Conservation (phyloP, 2,797 vertebrate species). For the Ceryle rudis region DNA sequence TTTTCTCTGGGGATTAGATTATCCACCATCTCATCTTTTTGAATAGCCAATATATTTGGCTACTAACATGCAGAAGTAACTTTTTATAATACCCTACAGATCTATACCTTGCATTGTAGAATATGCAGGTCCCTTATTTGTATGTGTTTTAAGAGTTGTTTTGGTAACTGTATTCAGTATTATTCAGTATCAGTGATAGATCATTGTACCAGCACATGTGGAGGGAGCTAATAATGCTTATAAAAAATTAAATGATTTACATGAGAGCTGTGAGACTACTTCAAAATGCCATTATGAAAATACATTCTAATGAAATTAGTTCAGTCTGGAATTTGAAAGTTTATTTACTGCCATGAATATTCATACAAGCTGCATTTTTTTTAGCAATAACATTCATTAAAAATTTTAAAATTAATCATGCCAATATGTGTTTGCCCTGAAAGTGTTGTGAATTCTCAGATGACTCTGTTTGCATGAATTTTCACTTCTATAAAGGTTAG, state of each 20-base stretch:
- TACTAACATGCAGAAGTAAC: background rate
- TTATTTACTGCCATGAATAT: constrained; percentile 59
- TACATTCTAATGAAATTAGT: constrained; percentile 41
- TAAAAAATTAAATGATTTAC: constrained; percentile 26
- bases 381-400: constrained; percentile 34
- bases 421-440: constrained; percentile 46
- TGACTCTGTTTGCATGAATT: constrained; percentile 20
- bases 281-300: constrained; percentile 48
- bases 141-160: background rate
- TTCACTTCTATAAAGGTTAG: background rate
- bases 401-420: constrained; percentile 55
- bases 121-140: background rate
- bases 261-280: constrained; percentile 20
- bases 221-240: constrained; percentile 4
- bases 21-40: background rate
- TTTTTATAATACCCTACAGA: background rate
- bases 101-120: background rate
- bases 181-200: background rate
- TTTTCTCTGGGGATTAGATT: background rate
- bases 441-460: constrained; percentile 47
- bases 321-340: constrained; percentile 28
- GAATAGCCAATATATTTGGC: background rate
- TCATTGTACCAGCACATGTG: background rate
- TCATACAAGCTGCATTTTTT: constrained; percentile 1
- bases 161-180: background rate